Base-by-base conservation (phyloP, 2,797 vertebrate species). In the Tragelaphus eurycerus region DNA sequence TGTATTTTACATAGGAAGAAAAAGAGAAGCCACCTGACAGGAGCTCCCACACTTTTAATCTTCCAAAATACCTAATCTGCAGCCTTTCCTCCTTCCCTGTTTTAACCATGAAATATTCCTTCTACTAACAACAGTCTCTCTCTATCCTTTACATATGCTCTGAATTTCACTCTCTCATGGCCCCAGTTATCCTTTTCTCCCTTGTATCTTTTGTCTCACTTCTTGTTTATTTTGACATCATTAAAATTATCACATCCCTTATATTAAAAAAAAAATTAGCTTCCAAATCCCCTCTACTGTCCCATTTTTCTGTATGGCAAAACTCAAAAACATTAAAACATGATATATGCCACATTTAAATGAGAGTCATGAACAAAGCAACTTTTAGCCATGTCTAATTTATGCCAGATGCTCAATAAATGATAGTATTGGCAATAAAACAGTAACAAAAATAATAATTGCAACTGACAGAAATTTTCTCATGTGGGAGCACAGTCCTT, bases 371-470 rank as follows among this genome's bases (percentile, higher is more conserved):
- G 55, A 96, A 85, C 34, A 62, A 78, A 84, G 6, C 3, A 84
- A 3, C 23, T 89, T 93, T 92, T 79, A 34, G 55, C 48, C 29
- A 59, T 29, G 13, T 81, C n/a, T 92, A 14, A 86, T 76, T 21
- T 71, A 71, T 79, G 38, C 3, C 76, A 94, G 19, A 19, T 96
- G 27, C n/a, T 90, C 48, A 96, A 94, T 89, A 92, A 86, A 54
- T 59, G 16, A 79, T 48, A 86, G 7, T 13, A 60, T 13, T 54
- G 48, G 12, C 82, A 55, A 27, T 57, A 90, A 89, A 94, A 38
- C 4, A 78, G 5, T 34, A 94, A 93, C 31, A 81, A 95, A 94
- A 92, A 87, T 79, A 54, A 38, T 89, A 89, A 94, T 57, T 86
- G 19, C 67, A 76, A 92, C 11, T 38, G 23, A 83, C 17, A 76